Percentiles rank a stretch among this genome's conserved stretches.
Evolutionary conservation across 1,140 invertebrate genomes (phyloP).

Genomic region (Trichogramma pretiosum): DNA sequence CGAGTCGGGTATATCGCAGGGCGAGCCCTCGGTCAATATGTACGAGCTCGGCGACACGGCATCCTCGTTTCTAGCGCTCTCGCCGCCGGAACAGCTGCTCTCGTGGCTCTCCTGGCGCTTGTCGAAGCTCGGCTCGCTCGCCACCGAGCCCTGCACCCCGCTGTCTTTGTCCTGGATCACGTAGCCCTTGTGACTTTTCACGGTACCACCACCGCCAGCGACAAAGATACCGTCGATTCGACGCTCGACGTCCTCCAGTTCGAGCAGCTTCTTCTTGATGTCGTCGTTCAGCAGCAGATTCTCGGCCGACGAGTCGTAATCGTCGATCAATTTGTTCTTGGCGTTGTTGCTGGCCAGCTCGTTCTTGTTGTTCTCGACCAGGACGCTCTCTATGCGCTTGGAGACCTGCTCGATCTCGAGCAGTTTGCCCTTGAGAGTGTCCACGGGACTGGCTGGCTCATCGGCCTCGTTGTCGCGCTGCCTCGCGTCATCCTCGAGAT

Average conservation of each 20-base stretch:
- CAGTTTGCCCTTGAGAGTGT: conserved; percentile 23
- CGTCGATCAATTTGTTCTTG: conserved; percentile 9
- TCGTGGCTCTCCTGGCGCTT: not conserved
- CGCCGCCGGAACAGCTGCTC: not conserved
- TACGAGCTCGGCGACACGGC: conserved; percentile 28
- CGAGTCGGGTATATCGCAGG: conserved; percentile 38
- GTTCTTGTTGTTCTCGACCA: conserved; percentile 1
- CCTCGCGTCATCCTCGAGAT: conserved; percentile 5
- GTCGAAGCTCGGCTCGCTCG: not conserved
- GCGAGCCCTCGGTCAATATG: conserved; percentile 39
- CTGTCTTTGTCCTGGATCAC: not conserved
- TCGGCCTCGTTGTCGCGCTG: conserved; percentile 1
- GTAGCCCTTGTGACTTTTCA: not conserved
- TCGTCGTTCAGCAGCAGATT: conserved; percentile 13
- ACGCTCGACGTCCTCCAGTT: conserved; percentile 23
- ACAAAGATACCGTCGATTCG: conserved; percentile 21
- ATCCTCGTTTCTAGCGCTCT: not conserved
- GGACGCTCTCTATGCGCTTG: conserved; percentile 25
- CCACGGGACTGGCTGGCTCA: not conserved
- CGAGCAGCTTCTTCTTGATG: conserved; percentile 22
- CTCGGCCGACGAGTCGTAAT: not conserved
- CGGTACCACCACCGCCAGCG: not conserved
- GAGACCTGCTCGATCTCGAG: conserved; percentile 28
- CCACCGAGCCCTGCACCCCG: not conserved
- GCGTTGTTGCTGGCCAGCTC: not conserved